These are phyloP conservation scores for Exocentrus adspersus DNA, from an alignment of 2,888 invertebrate genomes.

Conservation along the genomic window DNA sequence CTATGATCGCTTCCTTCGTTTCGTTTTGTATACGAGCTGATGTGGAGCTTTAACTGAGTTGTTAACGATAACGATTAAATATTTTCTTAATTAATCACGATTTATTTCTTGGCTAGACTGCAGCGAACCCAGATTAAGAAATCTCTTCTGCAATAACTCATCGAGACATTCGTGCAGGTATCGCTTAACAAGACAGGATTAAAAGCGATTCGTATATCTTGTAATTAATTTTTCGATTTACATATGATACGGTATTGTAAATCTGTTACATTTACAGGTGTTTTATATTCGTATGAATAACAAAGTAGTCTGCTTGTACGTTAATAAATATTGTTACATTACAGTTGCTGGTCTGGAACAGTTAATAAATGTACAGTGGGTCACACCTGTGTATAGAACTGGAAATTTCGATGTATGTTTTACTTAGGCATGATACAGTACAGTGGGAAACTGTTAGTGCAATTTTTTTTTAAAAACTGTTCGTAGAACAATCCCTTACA, in stretches of 20 bases:
- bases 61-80: no score
- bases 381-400: not conserved
- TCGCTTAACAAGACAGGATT: not conserved
- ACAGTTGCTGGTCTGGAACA: not conserved
- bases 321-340: not conserved
- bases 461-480: no score
- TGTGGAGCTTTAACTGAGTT: no score
- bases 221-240: slow-evolving; percentile 11
- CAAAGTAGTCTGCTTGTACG: not conserved
- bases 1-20: no score
- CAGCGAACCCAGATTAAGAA: no score
- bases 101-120: no score
- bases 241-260: not conserved
- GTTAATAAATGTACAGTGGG: not conserved
- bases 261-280: slow-evolving; percentile 6
- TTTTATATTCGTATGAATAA: slow-evolving; percentile 2
- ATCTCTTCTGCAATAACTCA: not conserved
- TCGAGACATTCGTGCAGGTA: not conserved
- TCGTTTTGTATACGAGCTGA: no score
- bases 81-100: no score
- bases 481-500: no score
- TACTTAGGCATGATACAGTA: no score
- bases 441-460: no score
- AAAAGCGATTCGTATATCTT: not conserved
- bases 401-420: not conserved